phyloP scores from a whole-genome alignment of 92 coral and sea anemone species.

The Porites divaricata region DNA sequence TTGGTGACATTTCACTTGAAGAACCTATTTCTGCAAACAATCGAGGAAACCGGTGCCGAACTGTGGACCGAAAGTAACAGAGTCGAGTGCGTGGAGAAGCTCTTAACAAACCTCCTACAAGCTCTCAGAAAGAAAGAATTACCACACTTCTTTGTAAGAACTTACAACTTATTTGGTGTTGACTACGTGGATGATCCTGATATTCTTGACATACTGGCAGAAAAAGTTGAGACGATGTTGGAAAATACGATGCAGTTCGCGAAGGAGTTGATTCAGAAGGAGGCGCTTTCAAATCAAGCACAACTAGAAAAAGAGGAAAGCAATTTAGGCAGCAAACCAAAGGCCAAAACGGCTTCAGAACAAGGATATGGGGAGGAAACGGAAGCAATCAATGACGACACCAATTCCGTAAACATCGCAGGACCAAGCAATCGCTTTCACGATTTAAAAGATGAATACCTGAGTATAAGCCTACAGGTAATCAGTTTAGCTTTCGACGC shows the following conservation, averaged over 20 bases:
- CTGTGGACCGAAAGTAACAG: slow-evolving; percentile 62
- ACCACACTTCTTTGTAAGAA: slow-evolving; percentile 48
- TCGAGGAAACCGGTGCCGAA: slow-evolving; percentile 48
- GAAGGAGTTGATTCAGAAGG: slow-evolving; percentile 15
- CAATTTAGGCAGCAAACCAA: neutral
- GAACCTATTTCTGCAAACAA: slow-evolving; percentile 62
- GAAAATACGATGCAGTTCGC: slow-evolving; percentile 49
- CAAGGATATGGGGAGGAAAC: neutral
- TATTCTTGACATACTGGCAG: slow-evolving; percentile 36
- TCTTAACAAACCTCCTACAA: slow-evolving; percentile 49
- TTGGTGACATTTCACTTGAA: slow-evolving; percentile 65
- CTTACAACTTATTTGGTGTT: slow-evolving; percentile 27
- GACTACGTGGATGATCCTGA: slow-evolving; percentile 50
- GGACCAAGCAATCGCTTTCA: neutral
- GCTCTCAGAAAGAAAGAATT: slow-evolving; percentile 54
- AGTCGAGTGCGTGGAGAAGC: slow-evolving; percentile 60
- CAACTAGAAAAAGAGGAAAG: neutral
- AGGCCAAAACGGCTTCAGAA: neutral
- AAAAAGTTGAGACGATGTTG: slow-evolving; percentile 51
- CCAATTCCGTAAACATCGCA: too few species aligned
- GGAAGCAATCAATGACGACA: slow-evolving; percentile 1
- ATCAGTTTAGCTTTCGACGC: slow-evolving; percentile 4
- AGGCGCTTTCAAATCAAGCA: neutral
- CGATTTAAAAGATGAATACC: neutral
- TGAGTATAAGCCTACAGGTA: neutral